Conservation (phyloP, 2,888 invertebrate genomes). For the Thereva unica region DNA sequence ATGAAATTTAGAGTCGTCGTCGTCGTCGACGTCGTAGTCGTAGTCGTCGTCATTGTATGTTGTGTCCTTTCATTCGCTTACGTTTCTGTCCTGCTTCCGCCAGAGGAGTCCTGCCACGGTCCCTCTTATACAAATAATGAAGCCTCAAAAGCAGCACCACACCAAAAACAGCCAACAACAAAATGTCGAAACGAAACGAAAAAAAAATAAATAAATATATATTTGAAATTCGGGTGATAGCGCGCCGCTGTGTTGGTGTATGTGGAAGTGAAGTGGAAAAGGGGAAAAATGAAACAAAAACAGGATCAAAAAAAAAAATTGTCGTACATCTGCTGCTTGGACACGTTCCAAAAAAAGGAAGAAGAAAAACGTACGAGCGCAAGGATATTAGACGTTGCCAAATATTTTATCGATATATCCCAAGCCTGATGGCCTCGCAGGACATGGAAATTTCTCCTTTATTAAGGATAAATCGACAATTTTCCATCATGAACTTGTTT, state of each 20-base stretch:
- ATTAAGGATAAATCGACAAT: too few relatives aligned
- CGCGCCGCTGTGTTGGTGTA: constrained; percentile 22
- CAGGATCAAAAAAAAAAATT: constrained; percentile 8
- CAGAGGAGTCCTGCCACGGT: constrained; percentile 1
- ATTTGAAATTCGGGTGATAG: constrained; percentile 12
- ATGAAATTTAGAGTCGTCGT: constrained; percentile 29
- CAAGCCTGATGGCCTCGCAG: neutral
- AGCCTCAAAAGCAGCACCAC: too few relatives aligned
- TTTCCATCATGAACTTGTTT: too few relatives aligned
- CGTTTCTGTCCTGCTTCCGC: constrained; percentile 28
- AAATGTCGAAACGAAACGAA: neutral
- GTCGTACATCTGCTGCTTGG: constrained; percentile 40
- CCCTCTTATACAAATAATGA: constrained; percentile 18
- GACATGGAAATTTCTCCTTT: neutral
- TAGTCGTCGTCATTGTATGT: neutral
- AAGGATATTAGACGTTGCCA: constrained; percentile 40
- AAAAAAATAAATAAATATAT: too few relatives aligned
- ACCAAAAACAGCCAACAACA: too few relatives aligned
- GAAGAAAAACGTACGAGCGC: constrained; percentile 31
- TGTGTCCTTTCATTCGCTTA: constrained; percentile 8
- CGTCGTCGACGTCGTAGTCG: constrained; percentile 29
- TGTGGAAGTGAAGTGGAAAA: constrained; percentile 33
- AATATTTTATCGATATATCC: constrained; percentile 36
- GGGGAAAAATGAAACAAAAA: constrained; percentile 34
- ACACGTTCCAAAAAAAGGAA: constrained; percentile 40